A percentile compares a stretch with the other conserved stretches of the same genome.
These are phyloP conservation scores for Chrysolophus pictus DNA, from an alignment of 2,797 vertebrate species.

Conservation along the genomic window DNA sequence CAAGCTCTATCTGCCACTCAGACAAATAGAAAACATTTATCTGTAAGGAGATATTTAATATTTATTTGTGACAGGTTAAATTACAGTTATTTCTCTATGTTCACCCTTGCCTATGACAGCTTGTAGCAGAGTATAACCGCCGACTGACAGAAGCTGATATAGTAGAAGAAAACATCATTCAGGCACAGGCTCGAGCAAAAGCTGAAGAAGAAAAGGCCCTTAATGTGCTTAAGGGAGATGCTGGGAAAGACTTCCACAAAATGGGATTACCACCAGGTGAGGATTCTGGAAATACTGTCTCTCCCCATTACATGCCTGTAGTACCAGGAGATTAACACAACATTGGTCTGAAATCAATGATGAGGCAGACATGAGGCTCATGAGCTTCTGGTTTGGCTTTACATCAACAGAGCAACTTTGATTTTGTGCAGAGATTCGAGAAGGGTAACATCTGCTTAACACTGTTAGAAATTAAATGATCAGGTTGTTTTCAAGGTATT, in stretches of 20 bases:
- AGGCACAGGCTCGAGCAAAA: slow-evolving; percentile 80
- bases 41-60: background rate
- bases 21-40: background rate
- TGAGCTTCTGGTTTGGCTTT: background rate
- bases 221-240: slow-evolving; percentile 59
- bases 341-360: background rate
- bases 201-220: slow-evolving; percentile 77
- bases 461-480: background rate
- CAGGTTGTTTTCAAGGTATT: background rate
- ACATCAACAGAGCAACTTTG: background rate
- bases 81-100: background rate
- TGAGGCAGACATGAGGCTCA: background rate
- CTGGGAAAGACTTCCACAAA: slow-evolving; percentile 49
- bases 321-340: background rate
- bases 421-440: background rate
- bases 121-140: slow-evolving; percentile 75
- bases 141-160: slow-evolving; percentile 78
- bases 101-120: slow-evolving; percentile 62
- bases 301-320: background rate
- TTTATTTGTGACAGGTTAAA: background rate
- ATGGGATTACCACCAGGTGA: slow-evolving; percentile 83
- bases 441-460: background rate
- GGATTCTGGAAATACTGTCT: background rate
- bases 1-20: background rate
- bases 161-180: slow-evolving; percentile 86